Percentiles rank a stretch among this genome's conserved stretches.
Conservation (phyloP, 1,140 invertebrate species). For the Ceratosolen solmsi region DNA sequence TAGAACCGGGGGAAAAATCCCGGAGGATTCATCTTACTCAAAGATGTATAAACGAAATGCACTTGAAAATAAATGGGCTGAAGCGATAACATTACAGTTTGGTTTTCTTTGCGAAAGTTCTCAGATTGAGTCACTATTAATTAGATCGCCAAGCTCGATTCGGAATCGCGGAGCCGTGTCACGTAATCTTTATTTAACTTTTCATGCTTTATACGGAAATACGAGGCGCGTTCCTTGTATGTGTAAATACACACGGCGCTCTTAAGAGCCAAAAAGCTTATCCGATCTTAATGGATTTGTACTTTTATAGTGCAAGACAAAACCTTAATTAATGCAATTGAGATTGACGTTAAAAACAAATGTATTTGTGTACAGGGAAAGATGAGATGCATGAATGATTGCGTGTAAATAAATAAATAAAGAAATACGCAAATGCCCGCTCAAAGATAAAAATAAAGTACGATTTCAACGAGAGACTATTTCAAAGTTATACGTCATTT, state of each 20-base stretch:
- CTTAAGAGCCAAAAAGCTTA: too few relatives aligned
- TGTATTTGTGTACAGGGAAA: too few relatives aligned
- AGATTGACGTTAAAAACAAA: too few relatives aligned
- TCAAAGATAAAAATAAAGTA: neutral
- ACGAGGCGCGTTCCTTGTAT: too few relatives aligned
- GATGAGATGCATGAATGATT: too few relatives aligned
- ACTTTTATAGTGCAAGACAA: too few relatives aligned
- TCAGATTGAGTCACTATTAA: slow-evolving; percentile 26
- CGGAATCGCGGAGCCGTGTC: slow-evolving; percentile 12
- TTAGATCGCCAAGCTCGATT: slow-evolving; percentile 16
- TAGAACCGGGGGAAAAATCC: too few relatives aligned
- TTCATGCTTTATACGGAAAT: slow-evolving; percentile 43
- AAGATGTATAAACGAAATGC: neutral
- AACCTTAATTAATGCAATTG: too few relatives aligned
- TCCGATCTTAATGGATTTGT: too few relatives aligned
- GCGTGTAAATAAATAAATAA: too few relatives aligned
- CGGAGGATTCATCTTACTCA: too few relatives aligned
- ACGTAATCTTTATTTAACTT: slow-evolving; percentile 13
- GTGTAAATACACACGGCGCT: neutral
- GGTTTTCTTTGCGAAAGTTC: neutral
- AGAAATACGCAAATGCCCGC: neutral
- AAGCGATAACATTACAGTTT: neutral
- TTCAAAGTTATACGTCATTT: neutral
- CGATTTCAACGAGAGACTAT: neutral
- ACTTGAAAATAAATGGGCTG: neutral